Conservation (phyloP, 2,113 vertebrate genomes). For the Papio anubis region DNA sequence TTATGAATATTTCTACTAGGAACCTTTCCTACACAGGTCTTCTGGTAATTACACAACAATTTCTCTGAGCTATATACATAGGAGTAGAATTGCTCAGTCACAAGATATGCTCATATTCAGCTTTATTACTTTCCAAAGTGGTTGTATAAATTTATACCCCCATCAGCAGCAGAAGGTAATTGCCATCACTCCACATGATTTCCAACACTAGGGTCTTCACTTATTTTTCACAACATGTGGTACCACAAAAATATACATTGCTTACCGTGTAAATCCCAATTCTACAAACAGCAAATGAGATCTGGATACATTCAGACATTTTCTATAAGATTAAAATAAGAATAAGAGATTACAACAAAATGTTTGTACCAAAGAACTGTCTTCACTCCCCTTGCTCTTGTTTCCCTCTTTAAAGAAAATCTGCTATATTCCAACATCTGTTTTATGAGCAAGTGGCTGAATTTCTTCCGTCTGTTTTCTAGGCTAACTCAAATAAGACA, state of each 20-base stretch:
- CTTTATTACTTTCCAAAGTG: background rate
- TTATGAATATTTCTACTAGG: background rate
- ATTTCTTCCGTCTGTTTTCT: background rate
- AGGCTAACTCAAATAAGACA: background rate
- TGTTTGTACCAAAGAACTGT: background rate
- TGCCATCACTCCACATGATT: background rate
- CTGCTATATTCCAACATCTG: background rate
- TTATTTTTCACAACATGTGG: slow-evolving; percentile 56
- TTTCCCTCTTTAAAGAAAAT: background rate
- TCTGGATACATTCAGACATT: slow-evolving; percentile 94
- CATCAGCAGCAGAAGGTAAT: background rate
- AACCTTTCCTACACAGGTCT: background rate
- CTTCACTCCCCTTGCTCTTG: background rate
- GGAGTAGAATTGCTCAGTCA: background rate
- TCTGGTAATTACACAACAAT: background rate
- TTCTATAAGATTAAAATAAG: slow-evolving; percentile 85
- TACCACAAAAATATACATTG: slow-evolving; percentile 57
- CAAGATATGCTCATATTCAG: background rate
- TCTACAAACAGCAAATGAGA: slow-evolving; percentile 94
- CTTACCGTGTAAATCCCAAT: slow-evolving; percentile 95
- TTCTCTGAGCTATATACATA: background rate
- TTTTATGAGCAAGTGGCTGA: background rate
- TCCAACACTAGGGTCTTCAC: background rate
- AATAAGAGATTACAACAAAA: slow-evolving; percentile 76
- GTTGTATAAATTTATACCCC: background rate